phyloP scores from a whole-genome alignment of 2,888 invertebrate genomes.

The Lumbricus terrestris region DNA sequence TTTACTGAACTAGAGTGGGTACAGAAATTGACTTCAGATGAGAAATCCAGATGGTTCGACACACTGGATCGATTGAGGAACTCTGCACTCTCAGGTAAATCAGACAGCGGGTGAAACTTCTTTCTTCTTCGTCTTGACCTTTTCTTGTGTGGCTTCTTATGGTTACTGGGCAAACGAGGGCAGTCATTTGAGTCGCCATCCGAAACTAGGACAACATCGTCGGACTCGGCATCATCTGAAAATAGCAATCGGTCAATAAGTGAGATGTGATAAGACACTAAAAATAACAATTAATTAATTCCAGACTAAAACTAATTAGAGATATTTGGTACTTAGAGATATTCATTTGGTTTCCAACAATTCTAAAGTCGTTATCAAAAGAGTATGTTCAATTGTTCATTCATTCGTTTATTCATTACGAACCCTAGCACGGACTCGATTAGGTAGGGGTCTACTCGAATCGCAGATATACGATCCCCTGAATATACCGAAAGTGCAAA shows the following conservation, averaged over 20 bases:
- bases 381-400: too few relatives aligned
- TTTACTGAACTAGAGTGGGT: neutral
- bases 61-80: neutral
- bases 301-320: neutral
- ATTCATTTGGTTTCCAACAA: neutral
- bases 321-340: neutral
- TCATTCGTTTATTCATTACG: too few relatives aligned
- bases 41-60: neutral
- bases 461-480: too few relatives aligned
- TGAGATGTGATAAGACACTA: too few relatives aligned
- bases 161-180: neutral
- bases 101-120: neutral
- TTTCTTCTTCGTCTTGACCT: neutral
- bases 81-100: neutral
- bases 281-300: neutral
- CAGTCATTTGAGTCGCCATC: neutral
- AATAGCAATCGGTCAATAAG: neutral
- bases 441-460: neutral
- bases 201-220: constrained; percentile 8
- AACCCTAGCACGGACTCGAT: too few relatives aligned
- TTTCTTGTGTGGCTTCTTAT: neutral
- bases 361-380: neutral
- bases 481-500: too few relatives aligned
- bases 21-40: neutral
- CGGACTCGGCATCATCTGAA: neutral